Evolutionary conservation across 2,888 invertebrate genomes (phyloP).

Genomic region (Macrophya annulata): DNA sequence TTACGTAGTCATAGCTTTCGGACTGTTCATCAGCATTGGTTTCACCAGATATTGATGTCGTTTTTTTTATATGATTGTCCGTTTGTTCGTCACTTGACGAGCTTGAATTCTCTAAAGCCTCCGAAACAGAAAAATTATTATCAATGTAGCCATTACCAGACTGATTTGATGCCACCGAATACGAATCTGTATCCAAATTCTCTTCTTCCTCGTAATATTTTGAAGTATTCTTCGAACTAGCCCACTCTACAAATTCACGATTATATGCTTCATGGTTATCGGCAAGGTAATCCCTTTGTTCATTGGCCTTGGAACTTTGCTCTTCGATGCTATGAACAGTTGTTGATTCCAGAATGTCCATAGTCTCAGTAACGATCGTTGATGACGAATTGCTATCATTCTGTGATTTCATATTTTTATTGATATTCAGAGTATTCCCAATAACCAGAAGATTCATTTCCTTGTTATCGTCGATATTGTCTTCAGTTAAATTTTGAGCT

Average conservation of each 20-base stretch:
- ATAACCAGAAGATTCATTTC: neutral
- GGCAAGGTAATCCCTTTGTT: neutral
- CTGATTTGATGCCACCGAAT: neutral
- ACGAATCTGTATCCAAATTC: neutral
- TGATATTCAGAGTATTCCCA: slow-evolving; percentile 1
- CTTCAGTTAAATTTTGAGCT: neutral
- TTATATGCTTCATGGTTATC: neutral
- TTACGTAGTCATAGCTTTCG: slow-evolving; percentile 48
- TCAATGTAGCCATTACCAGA: neutral
- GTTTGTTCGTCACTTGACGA: neutral
- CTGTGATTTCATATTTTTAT: neutral
- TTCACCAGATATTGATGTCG: neutral
- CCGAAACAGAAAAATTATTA: neutral
- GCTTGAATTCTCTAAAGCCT: neutral
- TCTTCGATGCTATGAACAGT: neutral
- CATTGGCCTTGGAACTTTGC: neutral
- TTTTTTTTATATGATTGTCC: slow-evolving; percentile 26
- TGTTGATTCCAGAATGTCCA: neutral
- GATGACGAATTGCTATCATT: slow-evolving; percentile 12
- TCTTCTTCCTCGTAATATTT: slow-evolving; percentile 1
- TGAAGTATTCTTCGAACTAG: neutral
- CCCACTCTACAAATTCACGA: neutral
- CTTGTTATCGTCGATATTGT: neutral
- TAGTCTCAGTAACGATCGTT: neutral
- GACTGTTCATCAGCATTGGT: slow-evolving; percentile 16